A percentile compares a stretch with the other conserved stretches of the same genome.
Evolutionary conservation across 2,797 vertebrate species (phyloP).

Genomic region (Chelmon rostratus): DNA sequence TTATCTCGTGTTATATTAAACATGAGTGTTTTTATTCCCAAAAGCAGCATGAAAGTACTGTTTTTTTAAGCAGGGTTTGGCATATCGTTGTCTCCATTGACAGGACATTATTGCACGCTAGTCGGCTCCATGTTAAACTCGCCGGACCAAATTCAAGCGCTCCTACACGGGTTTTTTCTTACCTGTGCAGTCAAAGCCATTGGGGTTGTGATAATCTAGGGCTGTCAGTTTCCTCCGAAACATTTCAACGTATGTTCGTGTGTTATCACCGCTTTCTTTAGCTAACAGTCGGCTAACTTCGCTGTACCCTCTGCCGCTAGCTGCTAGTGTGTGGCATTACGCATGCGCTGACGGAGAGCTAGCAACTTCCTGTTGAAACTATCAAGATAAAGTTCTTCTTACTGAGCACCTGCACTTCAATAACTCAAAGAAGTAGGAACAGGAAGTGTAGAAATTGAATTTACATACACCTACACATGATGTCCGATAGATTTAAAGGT

Average conservation of each 20-base stretch:
- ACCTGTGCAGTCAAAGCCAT: conserved; percentile 93
- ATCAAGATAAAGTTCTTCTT: conserved; percentile 47
- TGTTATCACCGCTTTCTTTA: not conserved
- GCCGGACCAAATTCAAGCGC: rapidly evolving
- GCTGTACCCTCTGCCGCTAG: not conserved
- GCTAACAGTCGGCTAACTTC: not conserved
- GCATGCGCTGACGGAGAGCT: conserved; percentile 45
- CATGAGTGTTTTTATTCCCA: rapidly evolving
- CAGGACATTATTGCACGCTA: conserved; percentile 22
- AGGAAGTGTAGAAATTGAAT: no score
- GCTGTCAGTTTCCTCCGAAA: conserved; percentile 95
- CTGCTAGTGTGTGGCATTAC: not conserved
- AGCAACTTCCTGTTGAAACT: conserved; percentile 4
- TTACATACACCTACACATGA: no score
- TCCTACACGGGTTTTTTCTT: conserved; percentile 24
- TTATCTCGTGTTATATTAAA: rapidly evolving
- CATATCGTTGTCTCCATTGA: not conserved
- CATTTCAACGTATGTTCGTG: conserved; percentile 78
- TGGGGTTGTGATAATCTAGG: conserved; percentile 95
- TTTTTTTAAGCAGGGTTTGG: not conserved
- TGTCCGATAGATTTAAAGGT: no score
- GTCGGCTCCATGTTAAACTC: conserved; percentile 29
- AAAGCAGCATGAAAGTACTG: rapidly evolving
- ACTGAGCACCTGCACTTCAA: not conserved
- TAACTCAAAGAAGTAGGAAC: no score